Percentiles rank a stretch among this genome's conserved stretches.
Evolutionary conservation across 2,797 vertebrate species (phyloP).

Genomic region (Cetoscarus ocellatus): DNA sequence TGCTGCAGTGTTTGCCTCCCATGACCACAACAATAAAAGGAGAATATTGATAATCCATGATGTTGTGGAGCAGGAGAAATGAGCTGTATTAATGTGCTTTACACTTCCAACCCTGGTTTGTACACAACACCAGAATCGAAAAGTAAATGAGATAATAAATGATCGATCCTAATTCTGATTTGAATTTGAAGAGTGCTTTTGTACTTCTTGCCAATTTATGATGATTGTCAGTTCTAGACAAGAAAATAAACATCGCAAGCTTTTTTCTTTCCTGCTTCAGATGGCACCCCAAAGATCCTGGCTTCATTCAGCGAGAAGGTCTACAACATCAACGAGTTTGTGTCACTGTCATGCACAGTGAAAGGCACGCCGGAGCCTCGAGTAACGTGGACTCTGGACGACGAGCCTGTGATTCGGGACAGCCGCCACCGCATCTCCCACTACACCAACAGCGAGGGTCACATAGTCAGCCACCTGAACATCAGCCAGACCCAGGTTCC

Average conservation of each 20-base stretch:
- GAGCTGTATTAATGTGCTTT: conserved; percentile 31
- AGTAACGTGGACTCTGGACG: conserved; percentile 95
- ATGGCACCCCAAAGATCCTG: conserved; percentile 97
- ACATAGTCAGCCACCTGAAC: conserved; percentile 97
- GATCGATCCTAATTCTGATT: too few relatives aligned
- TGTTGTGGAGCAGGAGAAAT: conserved; percentile 71
- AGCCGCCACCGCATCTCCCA: conserved; percentile 94
- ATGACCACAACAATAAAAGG: conserved; percentile 81
- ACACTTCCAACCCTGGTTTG: conserved; percentile 14
- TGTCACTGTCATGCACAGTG: conserved; percentile 95
- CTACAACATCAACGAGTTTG: conserved; percentile 95
- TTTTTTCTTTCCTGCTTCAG: conserved; percentile 72
- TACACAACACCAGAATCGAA: not conserved
- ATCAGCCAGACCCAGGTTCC: conserved; percentile 96
- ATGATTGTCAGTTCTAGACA: not conserved
- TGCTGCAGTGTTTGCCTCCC: conserved; percentile 84
- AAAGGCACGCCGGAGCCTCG: conserved; percentile 96
- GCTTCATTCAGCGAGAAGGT: conserved; percentile 98
- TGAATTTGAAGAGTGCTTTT: not conserved
- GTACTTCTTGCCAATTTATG: not conserved
- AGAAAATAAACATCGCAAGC: not conserved
- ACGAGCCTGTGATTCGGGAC: conserved; percentile 93
- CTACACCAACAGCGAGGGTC: conserved; percentile 91
- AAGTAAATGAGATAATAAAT: not conserved
- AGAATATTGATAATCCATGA: conserved; percentile 91